Evolutionary conservation across 2,113 vertebrate genomes (phyloP), one percentile per base, ranked within the genome.

Genomic region (Cyprinus carpio): DNA sequence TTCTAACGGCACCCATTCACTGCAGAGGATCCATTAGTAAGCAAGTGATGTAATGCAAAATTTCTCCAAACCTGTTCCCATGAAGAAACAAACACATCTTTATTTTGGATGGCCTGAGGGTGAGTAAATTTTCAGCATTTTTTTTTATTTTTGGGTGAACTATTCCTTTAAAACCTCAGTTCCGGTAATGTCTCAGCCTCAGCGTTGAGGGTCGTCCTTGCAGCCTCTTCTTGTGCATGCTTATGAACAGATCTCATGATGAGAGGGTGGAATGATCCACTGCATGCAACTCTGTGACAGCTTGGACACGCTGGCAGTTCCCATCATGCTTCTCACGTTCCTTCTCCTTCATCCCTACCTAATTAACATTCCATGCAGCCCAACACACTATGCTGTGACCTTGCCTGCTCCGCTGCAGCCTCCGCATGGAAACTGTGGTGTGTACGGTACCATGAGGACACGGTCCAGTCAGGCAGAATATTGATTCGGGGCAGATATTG

Each of bases 401-500:
- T 79, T 79, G 77, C 56, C 31, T 62, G 77, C 56, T 62, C 31
- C 4, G 1, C 23, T 62, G 18, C 31, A 79, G 34, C 56, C 20
- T 79, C 34, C n/a, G 23, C 34, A 79, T 79, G 77, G 34, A 78
- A 78, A 79, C 77, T 43, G 29, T 56, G 56, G 10, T 10, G 23
- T 2, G 8, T 37, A 79, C 31, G 23, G 20, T 62, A 43, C 56
- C 5, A 18, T 6, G 16, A 77, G 49, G 75, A 56, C 54, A 79
- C 12, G 31, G 56, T 79, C 29, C 76, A 79, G 56, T 79, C 54
- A 62, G 34, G 77, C 77, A 1, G 23, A 40, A 79, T 62, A 79
- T 79, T 62, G 77, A 79, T 62, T 79, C 54, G 1, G 56, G 11
- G 56, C 34, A 79, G 23, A 40, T 79, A 79, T 79, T 43, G 77